These are phyloP conservation scores for Aphodius sticticus DNA, from an alignment of 2,888 invertebrate genomes.

Conservation along the genomic window DNA sequence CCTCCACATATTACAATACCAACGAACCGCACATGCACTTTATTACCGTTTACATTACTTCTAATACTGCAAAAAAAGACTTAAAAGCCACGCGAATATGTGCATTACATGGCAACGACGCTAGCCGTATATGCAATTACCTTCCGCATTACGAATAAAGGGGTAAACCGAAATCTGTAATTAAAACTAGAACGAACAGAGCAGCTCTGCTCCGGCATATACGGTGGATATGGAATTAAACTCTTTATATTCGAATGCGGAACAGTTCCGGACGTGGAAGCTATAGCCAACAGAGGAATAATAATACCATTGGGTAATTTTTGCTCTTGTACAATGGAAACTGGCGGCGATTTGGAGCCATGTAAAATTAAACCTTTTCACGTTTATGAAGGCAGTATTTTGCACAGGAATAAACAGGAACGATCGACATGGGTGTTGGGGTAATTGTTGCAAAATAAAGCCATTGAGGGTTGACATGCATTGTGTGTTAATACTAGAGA, in stretches of 20 bases:
- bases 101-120: background rate
- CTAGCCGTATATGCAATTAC: background rate
- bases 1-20: background rate
- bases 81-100: background rate
- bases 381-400: background rate
- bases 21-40: background rate
- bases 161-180: slow-evolving; percentile 4
- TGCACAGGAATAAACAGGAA: background rate
- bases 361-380: background rate
- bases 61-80: background rate
- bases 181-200: background rate
- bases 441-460: background rate
- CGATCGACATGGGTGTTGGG: background rate
- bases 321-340: background rate
- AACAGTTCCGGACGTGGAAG: background rate
- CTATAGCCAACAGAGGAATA: background rate
- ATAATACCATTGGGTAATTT: background rate
- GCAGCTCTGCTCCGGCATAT: background rate
- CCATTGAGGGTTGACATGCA: background rate
- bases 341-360: background rate
- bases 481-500: background rate
- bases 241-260: background rate
- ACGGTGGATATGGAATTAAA: slow-evolving; percentile 4
- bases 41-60: background rate
- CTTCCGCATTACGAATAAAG: background rate